These are phyloP conservation scores for Onychostruthus taczanowskii DNA, from an alignment of 2,113 vertebrate genomes.

Conservation along the genomic window DNA sequence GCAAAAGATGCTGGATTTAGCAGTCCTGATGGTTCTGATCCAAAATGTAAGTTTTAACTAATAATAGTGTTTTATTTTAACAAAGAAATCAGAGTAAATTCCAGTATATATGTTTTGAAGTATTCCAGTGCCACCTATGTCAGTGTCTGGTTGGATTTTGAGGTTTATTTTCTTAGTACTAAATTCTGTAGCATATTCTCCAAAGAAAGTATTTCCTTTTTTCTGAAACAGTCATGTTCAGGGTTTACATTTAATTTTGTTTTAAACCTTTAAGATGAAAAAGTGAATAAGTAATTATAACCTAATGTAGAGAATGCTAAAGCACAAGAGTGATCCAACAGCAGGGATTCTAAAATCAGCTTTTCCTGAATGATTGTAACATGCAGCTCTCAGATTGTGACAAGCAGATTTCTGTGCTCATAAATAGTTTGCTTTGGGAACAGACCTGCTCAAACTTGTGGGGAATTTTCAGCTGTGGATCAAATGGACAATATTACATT, in stretches of 20 bases:
- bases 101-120: background rate
- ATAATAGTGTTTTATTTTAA: background rate
- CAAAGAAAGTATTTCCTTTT: background rate
- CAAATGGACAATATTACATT: background rate
- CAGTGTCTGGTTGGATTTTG: background rate
- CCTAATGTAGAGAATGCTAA: background rate
- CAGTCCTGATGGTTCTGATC: slow-evolving; percentile 95
- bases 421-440: background rate
- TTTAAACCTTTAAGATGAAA: background rate
- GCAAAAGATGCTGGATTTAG: slow-evolving; percentile 97
- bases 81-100: background rate
- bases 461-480: background rate
- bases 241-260: background rate
- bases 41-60: slow-evolving; percentile 83
- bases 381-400: background rate
- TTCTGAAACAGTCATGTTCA: background rate
- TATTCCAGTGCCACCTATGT: background rate
- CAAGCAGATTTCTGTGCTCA: background rate
- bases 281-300: background rate
- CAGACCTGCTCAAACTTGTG: background rate
- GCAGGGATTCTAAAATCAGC: background rate
- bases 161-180: background rate
- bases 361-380: background rate
- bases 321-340: background rate
- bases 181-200: background rate